Conservation (phyloP, 2,797 vertebrate species). For the Argyrosomus regius region DNA sequence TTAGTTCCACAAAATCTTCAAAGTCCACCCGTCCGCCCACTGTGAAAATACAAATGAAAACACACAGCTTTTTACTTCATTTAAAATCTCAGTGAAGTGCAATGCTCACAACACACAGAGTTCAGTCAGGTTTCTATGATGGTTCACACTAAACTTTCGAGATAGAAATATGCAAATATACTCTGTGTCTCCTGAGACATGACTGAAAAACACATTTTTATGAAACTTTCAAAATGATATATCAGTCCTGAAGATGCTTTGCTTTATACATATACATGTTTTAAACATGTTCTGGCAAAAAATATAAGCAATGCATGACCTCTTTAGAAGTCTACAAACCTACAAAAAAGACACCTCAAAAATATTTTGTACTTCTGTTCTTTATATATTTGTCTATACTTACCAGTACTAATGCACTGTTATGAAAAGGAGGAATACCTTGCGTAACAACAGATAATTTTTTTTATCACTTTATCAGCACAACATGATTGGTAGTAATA, state of each 20-base stretch:
- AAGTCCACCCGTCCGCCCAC: conserved; percentile 86
- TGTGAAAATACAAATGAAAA: conserved; percentile 42
- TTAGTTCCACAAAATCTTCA: conserved; percentile 86
- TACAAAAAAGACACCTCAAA: not conserved
- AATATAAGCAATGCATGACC: not conserved
- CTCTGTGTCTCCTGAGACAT: not conserved
- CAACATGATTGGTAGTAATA: not conserved
- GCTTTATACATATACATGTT: too few relatives aligned
- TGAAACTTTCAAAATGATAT: not conserved
- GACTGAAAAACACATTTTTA: conserved; percentile 12
- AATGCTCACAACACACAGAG: not conserved
- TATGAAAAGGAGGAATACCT: not conserved
- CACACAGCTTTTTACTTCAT: not conserved
- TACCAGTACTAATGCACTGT: not conserved
- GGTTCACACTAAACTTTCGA: not conserved
- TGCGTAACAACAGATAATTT: not conserved
- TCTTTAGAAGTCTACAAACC: not conserved
- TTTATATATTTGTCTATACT: not conserved
- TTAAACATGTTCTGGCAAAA: not conserved
- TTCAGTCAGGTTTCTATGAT: not conserved
- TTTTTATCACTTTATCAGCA: not conserved
- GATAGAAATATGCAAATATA: conserved; percentile 23
- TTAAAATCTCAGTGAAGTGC: not conserved
- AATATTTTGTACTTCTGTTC: not conserved
- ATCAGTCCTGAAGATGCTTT: not conserved